Base-by-base conservation (phyloP, 1,140 invertebrate species). In the Phenacoccus solenopsis region DNA sequence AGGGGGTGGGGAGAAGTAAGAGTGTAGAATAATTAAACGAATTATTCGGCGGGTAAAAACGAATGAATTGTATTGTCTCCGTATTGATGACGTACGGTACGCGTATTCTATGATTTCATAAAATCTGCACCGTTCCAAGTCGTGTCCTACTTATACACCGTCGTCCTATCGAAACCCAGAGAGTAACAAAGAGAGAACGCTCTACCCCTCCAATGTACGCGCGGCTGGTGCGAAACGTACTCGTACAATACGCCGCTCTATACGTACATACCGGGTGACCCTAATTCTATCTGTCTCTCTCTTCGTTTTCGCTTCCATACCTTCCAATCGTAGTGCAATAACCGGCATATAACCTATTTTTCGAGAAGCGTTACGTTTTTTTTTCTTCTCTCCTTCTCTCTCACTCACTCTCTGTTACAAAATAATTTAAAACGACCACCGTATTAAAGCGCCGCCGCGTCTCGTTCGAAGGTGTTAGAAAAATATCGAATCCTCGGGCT, bases 301-400 rank as follows among this genome's bases (percentile, higher is more conserved):
- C n/a, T n/a, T n/a, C 16, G 16, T n/a, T 49, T 49, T 49, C n/a
- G 38, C 38, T 49, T 49, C n/a, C 12, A 49, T 49, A 49, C 38
- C 38, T 49, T 49, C 38, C 38, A 49, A 49, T 49, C 38, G 38
- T n/a, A 16, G 38, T 49, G 38, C 38, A 49, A 49, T 49, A 49
- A 49, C 38, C 38, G 38, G 38, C 38, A 49, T 49, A 49, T 49
- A 49, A 49, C 38, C 38, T 49, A 49, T 49, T 49, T 49, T n/a
- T 49, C 16, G 13, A 49, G 38, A 49, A 49, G 4, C 38, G 38
- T 49, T 49, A 49, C 38, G 38, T 49, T 49, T 49, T 16, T n/a
- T n/a, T n/a, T n/a, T n/a, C n/a, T n/a, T n/a, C n/a, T n/a, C n/a
- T n/a, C n/a, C n/a, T n/a, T n/a, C n/a, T n/a, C n/a, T n/a, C n/a